These are phyloP conservation scores for Xestoiulus laeticollis DNA, from an alignment of 2,888 invertebrate species.

Conservation along the genomic window DNA sequence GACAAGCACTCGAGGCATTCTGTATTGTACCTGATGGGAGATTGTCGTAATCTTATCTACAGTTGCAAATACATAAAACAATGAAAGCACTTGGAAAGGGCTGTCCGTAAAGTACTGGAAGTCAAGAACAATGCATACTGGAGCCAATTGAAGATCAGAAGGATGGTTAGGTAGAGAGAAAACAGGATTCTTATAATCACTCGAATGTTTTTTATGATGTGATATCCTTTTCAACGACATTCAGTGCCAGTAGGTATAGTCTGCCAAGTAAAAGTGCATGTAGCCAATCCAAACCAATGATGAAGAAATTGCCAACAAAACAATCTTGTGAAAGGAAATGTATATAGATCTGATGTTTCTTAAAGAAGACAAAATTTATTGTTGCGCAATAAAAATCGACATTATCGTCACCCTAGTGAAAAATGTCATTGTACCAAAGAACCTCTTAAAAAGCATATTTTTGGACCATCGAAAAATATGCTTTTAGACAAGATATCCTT, in stretches of 20 bases:
- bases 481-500: too few species aligned
- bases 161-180: not conserved
- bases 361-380: too few species aligned
- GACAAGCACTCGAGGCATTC: constrained; percentile 23
- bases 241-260: not conserved
- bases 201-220: not conserved
- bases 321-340: too few species aligned
- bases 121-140: not conserved
- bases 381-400: too few species aligned
- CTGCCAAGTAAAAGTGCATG: too few species aligned
- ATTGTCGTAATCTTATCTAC: constrained; percentile 40
- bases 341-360: too few species aligned
- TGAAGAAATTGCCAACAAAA: too few species aligned
- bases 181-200: not conserved
- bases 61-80: constrained; percentile 27
- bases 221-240: not conserved
- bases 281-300: too few species aligned
- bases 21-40: constrained; percentile 29
- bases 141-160: not conserved
- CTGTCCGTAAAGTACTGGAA: not conserved
- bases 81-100: not conserved
- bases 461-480: too few species aligned
- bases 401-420: too few species aligned
- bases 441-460: too few species aligned
- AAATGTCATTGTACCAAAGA: too few species aligned